These are phyloP conservation scores for Oreochromis spilurus DNA, from an alignment of 2,113 vertebrate genomes.

Conservation along the genomic window DNA sequence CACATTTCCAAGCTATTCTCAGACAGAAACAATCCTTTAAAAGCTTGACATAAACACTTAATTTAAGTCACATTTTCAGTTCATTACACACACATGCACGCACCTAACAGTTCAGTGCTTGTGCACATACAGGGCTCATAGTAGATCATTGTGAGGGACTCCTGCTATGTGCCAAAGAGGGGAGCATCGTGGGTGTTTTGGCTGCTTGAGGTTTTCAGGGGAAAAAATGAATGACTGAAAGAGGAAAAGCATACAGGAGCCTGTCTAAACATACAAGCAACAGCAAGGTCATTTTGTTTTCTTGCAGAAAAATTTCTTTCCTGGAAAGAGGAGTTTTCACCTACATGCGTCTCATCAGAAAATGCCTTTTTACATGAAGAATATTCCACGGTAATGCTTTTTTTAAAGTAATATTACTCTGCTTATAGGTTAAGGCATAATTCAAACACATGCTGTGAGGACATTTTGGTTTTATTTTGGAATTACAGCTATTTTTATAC, in stretches of 20 bases:
- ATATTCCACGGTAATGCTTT: background rate
- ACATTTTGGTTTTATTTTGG: background rate
- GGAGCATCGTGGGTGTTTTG: constrained; percentile 3
- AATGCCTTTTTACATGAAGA: background rate
- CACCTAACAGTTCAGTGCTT: constrained; percentile 26
- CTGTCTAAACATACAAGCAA: background rate
- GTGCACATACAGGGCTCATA: constrained; percentile 26
- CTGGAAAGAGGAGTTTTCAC: background rate
- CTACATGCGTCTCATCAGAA: background rate
- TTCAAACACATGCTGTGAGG: background rate
- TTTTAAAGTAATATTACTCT: background rate
- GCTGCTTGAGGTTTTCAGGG: constrained; percentile 30
- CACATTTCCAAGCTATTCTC: background rate
- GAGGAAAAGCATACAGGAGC: background rate
- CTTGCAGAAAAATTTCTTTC: background rate
- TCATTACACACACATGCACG: background rate
- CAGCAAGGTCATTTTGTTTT: background rate
- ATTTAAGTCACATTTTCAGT: background rate
- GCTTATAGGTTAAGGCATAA: background rate
- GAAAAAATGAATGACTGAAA: background rate
- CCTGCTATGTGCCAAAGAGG: constrained; percentile 5
- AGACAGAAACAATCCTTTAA: background rate
- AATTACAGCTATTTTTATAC: background rate
- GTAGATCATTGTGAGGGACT: constrained; percentile 34
- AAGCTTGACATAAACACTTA: background rate